Evolutionary conservation across 2,113 vertebrate genomes (phyloP).

Genomic region (Polyodon spathula): DNA sequence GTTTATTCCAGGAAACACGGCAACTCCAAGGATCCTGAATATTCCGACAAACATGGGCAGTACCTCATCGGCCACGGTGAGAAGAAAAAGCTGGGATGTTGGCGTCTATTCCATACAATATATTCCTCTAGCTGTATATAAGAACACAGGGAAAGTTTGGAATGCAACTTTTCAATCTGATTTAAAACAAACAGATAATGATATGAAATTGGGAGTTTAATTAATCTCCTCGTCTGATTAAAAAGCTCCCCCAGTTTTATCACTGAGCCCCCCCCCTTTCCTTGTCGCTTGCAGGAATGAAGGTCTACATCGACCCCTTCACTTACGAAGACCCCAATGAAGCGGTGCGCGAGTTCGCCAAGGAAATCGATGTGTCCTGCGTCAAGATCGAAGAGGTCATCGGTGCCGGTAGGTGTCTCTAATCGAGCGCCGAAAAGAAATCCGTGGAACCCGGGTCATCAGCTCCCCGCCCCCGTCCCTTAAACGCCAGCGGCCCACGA

Average conservation of each 20-base stretch:
- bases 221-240: conserved; percentile 2
- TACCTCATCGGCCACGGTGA: conserved; percentile 74
- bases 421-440: not conserved
- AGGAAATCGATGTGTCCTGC: conserved; percentile 84
- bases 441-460: not conserved
- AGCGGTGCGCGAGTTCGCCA: conserved; percentile 81
- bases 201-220: conserved; percentile 17
- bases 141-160: no score
- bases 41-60: conserved; percentile 70
- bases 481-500: not conserved
- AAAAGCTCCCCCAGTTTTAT: conserved; percentile 13
- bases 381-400: conserved; percentile 88
- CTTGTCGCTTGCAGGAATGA: conserved; percentile 61
- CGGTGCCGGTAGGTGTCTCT: conserved; percentile 60
- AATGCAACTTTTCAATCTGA: no score
- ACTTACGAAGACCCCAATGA: conserved; percentile 86
- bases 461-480: not conserved
- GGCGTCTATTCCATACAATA: not conserved
- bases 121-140: no score
- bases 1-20: conserved; percentile 52
- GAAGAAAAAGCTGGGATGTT: not conserved
- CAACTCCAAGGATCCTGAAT: conserved; percentile 59
- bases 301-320: conserved; percentile 86
- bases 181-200: no score
- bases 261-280: conserved; percentile 25